Evolutionary conservation across 2,888 invertebrate species (phyloP).

Genomic region (Boloria selene): DNA sequence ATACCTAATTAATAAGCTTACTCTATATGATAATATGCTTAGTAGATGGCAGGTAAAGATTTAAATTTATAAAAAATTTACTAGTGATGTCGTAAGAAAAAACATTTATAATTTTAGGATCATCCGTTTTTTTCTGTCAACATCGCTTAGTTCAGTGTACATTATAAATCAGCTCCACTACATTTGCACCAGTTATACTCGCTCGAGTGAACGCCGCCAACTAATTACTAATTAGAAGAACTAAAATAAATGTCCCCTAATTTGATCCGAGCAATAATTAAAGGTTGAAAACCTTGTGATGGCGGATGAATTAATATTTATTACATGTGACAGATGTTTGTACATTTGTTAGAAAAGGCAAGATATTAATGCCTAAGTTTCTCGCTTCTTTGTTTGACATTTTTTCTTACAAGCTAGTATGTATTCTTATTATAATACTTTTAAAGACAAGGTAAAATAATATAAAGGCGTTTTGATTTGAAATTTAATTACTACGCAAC

Average conservation of each 20-base stretch:
- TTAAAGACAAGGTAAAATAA: too few species aligned
- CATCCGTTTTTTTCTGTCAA: slow-evolving; percentile 21
- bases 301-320: slow-evolving; percentile 36
- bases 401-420: neutral
- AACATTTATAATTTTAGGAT: neutral
- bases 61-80: too few species aligned
- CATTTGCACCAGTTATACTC: slow-evolving; percentile 31
- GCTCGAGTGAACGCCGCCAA: slow-evolving; percentile 33
- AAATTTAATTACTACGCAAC: too few species aligned
- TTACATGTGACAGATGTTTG: slow-evolving; percentile 24
- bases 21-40: too few species aligned
- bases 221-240: slow-evolving; percentile 39
- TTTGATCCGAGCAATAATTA: slow-evolving; percentile 32
- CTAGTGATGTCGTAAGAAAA: neutral
- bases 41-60: too few species aligned
- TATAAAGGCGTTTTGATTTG: too few species aligned
- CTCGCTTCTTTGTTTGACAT: neutral
- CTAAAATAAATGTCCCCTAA: slow-evolving; percentile 37
- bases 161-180: slow-evolving; percentile 36
- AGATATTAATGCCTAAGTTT: slow-evolving; percentile 2
- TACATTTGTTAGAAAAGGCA: slow-evolving; percentile 7
- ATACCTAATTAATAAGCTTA: too few species aligned
- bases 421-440: too few species aligned
- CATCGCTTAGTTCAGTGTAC: slow-evolving; percentile 34
- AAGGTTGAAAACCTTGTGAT: slow-evolving; percentile 40